These are phyloP conservation scores for Camponotus pennsylvanicus DNA, from an alignment of 1,140 invertebrate species.

Conservation along the genomic window DNA sequence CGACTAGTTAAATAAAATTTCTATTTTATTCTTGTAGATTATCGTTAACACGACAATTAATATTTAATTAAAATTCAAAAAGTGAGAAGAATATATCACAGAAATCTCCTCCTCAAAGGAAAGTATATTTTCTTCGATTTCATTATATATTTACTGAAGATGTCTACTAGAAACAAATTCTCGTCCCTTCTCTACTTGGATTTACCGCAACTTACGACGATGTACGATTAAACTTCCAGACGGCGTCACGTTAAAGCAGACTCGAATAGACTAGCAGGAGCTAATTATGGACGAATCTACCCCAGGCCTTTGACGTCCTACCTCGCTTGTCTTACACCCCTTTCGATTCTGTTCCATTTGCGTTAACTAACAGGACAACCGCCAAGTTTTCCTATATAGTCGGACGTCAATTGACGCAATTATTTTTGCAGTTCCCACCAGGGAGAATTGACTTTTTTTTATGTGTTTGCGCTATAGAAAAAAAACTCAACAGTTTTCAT, in stretches of 20 bases:
- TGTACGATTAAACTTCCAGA: constrained; percentile 23
- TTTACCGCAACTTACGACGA: constrained; percentile 28
- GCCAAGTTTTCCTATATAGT: constrained; percentile 42
- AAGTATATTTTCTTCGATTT: too few species aligned
- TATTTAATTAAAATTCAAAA: not conserved
- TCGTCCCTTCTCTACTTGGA: not conserved
- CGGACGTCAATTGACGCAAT: constrained; percentile 47
- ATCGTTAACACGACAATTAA: not conserved
- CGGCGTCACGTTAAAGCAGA: constrained; percentile 34
- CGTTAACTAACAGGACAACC: constrained; percentile 32
- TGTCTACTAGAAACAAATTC: not conserved
- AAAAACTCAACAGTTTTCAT: too few species aligned
- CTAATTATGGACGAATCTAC: constrained; percentile 55
- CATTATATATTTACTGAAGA: not conserved
- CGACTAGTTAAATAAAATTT: too few species aligned
- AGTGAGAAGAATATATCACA: not conserved
- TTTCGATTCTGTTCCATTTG: constrained; percentile 57
- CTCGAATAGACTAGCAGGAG: constrained; percentile 50
- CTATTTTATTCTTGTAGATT: not conserved
- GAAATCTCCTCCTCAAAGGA: not conserved
- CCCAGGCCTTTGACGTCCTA: constrained; percentile 54
- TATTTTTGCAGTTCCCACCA: constrained; percentile 49
- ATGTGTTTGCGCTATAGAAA: not conserved
- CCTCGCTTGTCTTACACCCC: constrained; percentile 23
- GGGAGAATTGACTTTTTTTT: not conserved